A percentile compares a stretch with the other conserved stretches of the same genome.
These are phyloP conservation scores for Cremastobaeus sp. DNA, from an alignment of 2,888 invertebrate genomes.

Conservation along the genomic window DNA sequence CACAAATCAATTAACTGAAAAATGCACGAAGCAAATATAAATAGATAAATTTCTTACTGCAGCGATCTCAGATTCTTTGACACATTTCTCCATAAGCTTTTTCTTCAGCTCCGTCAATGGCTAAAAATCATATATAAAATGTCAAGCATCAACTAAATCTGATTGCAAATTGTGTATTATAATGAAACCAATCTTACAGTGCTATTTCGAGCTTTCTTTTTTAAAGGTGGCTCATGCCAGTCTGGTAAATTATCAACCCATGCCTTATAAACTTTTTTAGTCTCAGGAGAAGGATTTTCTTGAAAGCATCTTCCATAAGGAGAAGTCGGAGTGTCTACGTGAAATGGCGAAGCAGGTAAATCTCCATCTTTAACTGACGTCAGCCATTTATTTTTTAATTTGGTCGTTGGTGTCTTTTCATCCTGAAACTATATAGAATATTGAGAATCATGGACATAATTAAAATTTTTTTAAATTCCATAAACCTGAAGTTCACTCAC, in stretches of 20 bases:
- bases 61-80: slow-evolving; percentile 65
- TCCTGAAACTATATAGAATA: too few species aligned
- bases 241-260: slow-evolving; percentile 80
- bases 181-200: slow-evolving; percentile 73
- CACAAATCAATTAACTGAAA: too few species aligned
- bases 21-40: too few species aligned
- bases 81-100: slow-evolving; percentile 74
- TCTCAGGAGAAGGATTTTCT: slow-evolving; percentile 79
- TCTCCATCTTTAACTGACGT: slow-evolving; percentile 64
- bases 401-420: slow-evolving; percentile 61
- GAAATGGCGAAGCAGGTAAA: slow-evolving; percentile 77
- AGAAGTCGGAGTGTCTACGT: slow-evolving; percentile 80
- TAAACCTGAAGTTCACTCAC: too few species aligned
- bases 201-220: slow-evolving; percentile 71
- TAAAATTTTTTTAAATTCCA: background rate
- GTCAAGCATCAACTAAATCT: slow-evolving; percentile 10
- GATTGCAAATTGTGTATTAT: background rate
- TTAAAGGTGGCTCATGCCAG: slow-evolving; percentile 69
- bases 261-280: slow-evolving; percentile 79
- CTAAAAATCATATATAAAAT: slow-evolving; percentile 63
- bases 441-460: background rate
- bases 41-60: too few species aligned
- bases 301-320: slow-evolving; percentile 80
- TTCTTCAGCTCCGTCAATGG: slow-evolving; percentile 75
- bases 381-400: slow-evolving; percentile 71